Conservation (phyloP, 2,797 vertebrate species). For the Pseudochirops cupreus region DNA sequence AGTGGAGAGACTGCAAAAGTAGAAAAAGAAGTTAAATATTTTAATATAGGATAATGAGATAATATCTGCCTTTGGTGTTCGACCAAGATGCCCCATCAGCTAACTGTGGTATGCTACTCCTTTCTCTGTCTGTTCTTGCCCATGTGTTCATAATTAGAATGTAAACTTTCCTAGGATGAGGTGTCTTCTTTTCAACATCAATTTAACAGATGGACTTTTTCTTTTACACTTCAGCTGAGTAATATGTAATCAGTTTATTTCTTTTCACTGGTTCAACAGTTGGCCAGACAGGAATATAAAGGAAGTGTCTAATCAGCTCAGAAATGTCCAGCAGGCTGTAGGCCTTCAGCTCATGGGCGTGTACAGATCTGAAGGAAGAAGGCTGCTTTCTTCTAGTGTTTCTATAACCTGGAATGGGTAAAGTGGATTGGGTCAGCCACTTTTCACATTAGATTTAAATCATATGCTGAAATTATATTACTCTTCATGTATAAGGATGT, state of each 20-base stretch:
- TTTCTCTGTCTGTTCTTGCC: background rate
- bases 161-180: background rate
- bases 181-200: background rate
- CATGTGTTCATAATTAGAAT: background rate
- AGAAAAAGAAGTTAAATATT: conserved; percentile 4
- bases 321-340: background rate
- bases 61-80: background rate
- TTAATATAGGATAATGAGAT: background rate
- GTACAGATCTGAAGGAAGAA: conserved; percentile 51
- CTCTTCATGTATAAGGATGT: background rate
- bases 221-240: conserved; percentile 18
- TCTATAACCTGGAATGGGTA: conserved; percentile 23
- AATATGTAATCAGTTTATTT: background rate
- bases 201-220: conserved; percentile 11
- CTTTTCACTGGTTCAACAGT: conserved; percentile 6
- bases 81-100: background rate
- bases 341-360: background rate
- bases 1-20: conserved; percentile 21
- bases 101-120: background rate
- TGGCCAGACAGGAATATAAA: background rate
- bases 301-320: background rate
- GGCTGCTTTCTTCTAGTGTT: background rate
- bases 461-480: background rate
- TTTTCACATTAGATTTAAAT: conserved; percentile 42
- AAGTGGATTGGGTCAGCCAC: conserved; percentile 10